Percentiles rank a stretch among this genome's conserved stretches.
These are phyloP conservation scores for Gallinago paraguaiae DNA, from an alignment of 2,113 vertebrate species.

Conservation along the genomic window DNA sequence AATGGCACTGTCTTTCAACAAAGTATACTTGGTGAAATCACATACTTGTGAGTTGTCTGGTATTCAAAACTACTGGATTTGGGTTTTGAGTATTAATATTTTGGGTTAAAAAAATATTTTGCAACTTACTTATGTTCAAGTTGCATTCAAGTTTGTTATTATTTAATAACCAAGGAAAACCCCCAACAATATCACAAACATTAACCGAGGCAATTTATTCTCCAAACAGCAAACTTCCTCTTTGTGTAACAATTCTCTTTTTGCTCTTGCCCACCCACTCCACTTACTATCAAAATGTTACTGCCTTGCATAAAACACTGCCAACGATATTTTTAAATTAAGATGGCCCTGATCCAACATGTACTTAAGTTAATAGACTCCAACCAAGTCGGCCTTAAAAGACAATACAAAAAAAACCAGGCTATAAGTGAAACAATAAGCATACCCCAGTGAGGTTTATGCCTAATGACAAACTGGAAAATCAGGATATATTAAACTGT, in stretches of 20 bases:
- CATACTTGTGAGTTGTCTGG: background rate
- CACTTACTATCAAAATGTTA: background rate
- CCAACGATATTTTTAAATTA: background rate
- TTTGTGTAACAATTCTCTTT: background rate
- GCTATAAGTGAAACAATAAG: background rate
- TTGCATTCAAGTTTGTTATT: background rate
- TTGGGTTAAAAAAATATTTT: background rate
- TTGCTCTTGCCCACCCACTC: background rate
- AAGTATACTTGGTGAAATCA: background rate
- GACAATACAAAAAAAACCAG: background rate
- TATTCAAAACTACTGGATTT: background rate
- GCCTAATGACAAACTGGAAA: background rate
- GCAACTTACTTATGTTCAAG: background rate
- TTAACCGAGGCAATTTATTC: background rate
- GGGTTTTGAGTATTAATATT: background rate
- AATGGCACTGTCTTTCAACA: background rate
- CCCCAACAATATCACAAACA: background rate
- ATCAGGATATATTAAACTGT: background rate
- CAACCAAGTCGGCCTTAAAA: background rate
- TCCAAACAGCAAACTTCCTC: background rate
- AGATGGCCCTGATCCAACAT: background rate
- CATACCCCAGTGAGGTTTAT: background rate
- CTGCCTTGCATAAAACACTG: background rate
- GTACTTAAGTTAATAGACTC: background rate
- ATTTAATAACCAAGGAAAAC: background rate